A percentile compares a stretch with the other conserved stretches of the same genome.
These are phyloP conservation scores for Caerostris darwini DNA, from an alignment of 1,140 invertebrate species.

Conservation along the genomic window DNA sequence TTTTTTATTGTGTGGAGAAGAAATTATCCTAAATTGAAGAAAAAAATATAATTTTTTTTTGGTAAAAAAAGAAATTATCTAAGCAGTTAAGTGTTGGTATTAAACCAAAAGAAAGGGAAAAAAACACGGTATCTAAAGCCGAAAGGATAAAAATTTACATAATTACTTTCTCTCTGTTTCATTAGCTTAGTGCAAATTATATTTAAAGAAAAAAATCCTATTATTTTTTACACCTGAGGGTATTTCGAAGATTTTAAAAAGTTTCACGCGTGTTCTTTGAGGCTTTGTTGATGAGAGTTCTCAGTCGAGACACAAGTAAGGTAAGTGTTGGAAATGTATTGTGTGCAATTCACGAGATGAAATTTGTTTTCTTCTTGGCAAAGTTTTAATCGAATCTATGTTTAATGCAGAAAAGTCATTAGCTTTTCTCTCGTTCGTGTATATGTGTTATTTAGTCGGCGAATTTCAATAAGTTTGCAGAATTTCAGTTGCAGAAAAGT, in stretches of 20 bases:
- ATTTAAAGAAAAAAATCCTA: constrained; percentile 2
- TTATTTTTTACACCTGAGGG: not conserved
- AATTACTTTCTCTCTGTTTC: constrained; percentile 40
- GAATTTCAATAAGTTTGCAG: not conserved
- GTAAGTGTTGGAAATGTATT: not conserved
- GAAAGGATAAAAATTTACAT: constrained; percentile 58
- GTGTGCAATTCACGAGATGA: not conserved
- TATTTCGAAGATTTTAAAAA: not conserved
- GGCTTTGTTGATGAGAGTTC: not conserved
- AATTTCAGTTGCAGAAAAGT: not conserved
- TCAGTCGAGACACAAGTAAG: not conserved
- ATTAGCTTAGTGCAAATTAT: constrained; percentile 33
- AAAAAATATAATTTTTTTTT: not conserved
- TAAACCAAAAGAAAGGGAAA: not conserved
- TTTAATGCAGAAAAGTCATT: not conserved
- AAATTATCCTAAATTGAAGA: not conserved
- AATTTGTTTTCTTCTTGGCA: not conserved
- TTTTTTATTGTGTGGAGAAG: not conserved
- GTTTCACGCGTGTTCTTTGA: not conserved
- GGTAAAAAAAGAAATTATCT: not conserved
- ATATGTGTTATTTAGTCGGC: not conserved
- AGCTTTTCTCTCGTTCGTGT: not conserved
- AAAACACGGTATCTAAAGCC: not conserved
- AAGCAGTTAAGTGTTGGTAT: not conserved
- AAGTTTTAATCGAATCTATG: constrained; percentile 9